phyloP scores from a whole-genome alignment of 2,888 invertebrate genomes.

The Psylliodes chrysocephalus region DNA sequence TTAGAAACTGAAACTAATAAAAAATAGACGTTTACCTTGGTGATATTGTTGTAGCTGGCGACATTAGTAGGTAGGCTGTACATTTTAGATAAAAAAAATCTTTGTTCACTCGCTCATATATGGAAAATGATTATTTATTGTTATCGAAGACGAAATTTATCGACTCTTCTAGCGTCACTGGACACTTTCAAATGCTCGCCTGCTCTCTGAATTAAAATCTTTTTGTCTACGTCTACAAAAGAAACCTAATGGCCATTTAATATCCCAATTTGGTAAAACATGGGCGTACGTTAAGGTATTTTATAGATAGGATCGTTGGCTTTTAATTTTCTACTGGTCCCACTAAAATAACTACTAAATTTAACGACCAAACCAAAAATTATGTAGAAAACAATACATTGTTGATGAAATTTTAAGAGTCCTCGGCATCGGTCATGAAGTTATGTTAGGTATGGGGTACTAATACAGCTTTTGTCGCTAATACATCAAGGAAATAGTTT shows the following conservation, averaged over 20 bases:
- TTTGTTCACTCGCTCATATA: constrained; percentile 22
- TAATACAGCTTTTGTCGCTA: no score
- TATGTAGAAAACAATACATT: no score
- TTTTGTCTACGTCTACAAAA: constrained; percentile 19
- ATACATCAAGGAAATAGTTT: no score
- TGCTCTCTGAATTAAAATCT: no score
- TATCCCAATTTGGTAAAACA: constrained; percentile 11
- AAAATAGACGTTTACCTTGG: constrained; percentile 19
- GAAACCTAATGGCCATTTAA: constrained; percentile 26
- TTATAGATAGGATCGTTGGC: no score
- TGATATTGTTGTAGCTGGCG: constrained; percentile 1
- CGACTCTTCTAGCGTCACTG: constrained; percentile 5
- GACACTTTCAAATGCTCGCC: constrained; percentile 8
- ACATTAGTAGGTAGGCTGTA: background rate
- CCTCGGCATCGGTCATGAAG: no score
- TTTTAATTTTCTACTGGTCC: no score
- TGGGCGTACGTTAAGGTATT: constrained; percentile 2
- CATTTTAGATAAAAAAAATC: constrained; percentile 17
- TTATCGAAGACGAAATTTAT: constrained; percentile 17
- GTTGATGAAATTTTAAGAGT: no score
- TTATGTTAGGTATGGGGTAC: no score
- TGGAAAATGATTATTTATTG: constrained; percentile 19
- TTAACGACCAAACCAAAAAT: no score
- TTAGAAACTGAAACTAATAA: background rate
- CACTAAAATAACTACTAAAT: no score